Evolutionary conservation across 2,113 vertebrate genomes (phyloP).

Genomic region (Atlantisia rogersi): DNA sequence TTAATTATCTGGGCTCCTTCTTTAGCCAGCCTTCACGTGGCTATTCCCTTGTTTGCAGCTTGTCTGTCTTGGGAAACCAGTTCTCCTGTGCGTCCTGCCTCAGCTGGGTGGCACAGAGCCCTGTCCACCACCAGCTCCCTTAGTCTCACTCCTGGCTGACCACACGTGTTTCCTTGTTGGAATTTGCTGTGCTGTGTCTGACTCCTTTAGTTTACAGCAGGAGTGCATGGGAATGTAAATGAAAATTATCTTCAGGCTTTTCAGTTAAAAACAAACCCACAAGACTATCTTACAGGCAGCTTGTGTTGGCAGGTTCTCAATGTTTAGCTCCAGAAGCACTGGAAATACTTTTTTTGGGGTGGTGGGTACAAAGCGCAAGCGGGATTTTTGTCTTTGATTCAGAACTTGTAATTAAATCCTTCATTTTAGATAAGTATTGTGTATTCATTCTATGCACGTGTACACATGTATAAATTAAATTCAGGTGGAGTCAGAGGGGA

Average conservation of each 20-base stretch:
- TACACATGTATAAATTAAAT: not conserved
- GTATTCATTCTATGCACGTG: not conserved
- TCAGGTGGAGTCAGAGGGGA: not conserved
- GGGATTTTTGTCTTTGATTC: not conserved
- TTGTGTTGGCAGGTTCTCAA: not conserved
- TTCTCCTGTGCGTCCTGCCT: not conserved
- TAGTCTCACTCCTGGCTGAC: not conserved
- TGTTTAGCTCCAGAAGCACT: not conserved
- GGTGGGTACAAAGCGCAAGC: not conserved
- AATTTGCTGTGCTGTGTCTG: not conserved
- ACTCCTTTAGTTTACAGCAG: not conserved
- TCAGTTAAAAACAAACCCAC: not conserved
- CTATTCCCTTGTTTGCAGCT: not conserved
- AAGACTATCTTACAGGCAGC: not conserved
- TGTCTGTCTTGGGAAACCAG: not conserved
- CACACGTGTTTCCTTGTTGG: not conserved
- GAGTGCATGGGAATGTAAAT: not conserved
- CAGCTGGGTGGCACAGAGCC: not conserved
- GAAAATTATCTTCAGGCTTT: not conserved
- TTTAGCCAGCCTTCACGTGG: not conserved
- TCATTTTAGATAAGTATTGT: not conserved
- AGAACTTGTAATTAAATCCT: not conserved
- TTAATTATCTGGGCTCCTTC: slow-evolving; percentile 3
- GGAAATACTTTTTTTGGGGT: not conserved
- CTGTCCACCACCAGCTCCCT: not conserved